A percentile compares a stretch with the other conserved stretches of the same genome.
phyloP scores from a whole-genome alignment of 2,113 vertebrate species.

The Pangasianodon gigas region DNA sequence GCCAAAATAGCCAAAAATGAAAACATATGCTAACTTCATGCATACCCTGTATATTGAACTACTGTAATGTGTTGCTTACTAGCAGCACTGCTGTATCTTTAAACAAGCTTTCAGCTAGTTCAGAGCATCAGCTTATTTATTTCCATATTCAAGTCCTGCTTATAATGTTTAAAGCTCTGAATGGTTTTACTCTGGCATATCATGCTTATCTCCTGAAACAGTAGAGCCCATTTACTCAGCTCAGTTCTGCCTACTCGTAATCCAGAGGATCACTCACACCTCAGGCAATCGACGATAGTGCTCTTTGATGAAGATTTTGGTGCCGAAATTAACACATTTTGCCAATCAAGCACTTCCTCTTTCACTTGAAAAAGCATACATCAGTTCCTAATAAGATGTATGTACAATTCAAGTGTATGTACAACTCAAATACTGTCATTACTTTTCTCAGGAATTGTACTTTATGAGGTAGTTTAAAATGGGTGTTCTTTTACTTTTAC shows the following conservation, averaged over 20 bases:
- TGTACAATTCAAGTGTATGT: background rate
- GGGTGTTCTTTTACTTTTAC: background rate
- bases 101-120: background rate
- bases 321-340: background rate
- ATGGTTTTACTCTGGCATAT: background rate
- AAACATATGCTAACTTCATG: background rate
- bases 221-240: background rate
- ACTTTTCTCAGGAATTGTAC: background rate
- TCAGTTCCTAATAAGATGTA: background rate
- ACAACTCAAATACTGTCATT: background rate
- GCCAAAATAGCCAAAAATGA: background rate
- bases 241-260: background rate
- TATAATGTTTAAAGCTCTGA: background rate
- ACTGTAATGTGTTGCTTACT: background rate
- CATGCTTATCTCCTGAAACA: background rate
- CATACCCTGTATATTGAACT: background rate
- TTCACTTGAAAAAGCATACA: background rate
- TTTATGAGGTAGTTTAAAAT: background rate
- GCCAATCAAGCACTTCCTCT: background rate
- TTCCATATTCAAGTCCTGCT: background rate
- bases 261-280: background rate
- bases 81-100: background rate
- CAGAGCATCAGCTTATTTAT: background rate
- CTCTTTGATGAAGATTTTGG: too few relatives aligned
- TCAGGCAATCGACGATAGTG: background rate